Conservation (phyloP, 2,888 invertebrate species). For the Pyrochroa serraticornis region DNA sequence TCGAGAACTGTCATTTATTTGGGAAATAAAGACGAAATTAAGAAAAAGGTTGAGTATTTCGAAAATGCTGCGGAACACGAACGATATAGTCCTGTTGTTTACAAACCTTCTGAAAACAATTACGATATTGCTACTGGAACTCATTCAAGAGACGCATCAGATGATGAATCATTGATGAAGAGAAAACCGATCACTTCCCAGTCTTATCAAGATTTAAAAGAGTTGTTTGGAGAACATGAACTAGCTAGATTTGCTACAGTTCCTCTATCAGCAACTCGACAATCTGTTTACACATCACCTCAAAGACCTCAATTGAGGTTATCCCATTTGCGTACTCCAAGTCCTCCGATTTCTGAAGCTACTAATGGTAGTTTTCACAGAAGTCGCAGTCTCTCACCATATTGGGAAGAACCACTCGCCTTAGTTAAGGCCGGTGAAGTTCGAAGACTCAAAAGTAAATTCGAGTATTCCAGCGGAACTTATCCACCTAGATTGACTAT, state of each 20-base stretch:
- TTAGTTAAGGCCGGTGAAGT: slow-evolving; percentile 80
- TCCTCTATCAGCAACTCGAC: slow-evolving; percentile 58
- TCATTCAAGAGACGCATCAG: slow-evolving; percentile 23
- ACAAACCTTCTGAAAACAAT: slow-evolving; percentile 61
- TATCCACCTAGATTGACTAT: slow-evolving; percentile 46
- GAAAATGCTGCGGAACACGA: slow-evolving; percentile 69
- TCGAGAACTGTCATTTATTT: slow-evolving; percentile 71
- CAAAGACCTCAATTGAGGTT: slow-evolving; percentile 51
- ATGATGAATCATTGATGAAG: slow-evolving; percentile 17
- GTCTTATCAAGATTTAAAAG: slow-evolving; percentile 77
- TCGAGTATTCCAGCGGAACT: slow-evolving; percentile 68
- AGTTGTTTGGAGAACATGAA: slow-evolving; percentile 79
- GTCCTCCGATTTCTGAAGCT: slow-evolving; percentile 54
- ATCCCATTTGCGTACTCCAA: slow-evolving; percentile 55
- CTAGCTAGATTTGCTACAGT: slow-evolving; percentile 65
- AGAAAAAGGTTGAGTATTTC: slow-evolving; percentile 80
- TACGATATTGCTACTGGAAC: slow-evolving; percentile 37
- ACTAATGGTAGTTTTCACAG: slow-evolving; percentile 71
- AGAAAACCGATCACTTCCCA: slow-evolving; percentile 58
- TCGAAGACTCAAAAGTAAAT: slow-evolving; percentile 75
- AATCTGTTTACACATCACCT: slow-evolving; percentile 60
- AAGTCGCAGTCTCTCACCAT: slow-evolving; percentile 76
- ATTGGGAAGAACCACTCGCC: slow-evolving; percentile 73
- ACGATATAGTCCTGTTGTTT: slow-evolving; percentile 55
- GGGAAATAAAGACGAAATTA: slow-evolving; percentile 67